Conservation (phyloP, 2,888 invertebrate genomes). For the Microctonus brassicae region DNA sequence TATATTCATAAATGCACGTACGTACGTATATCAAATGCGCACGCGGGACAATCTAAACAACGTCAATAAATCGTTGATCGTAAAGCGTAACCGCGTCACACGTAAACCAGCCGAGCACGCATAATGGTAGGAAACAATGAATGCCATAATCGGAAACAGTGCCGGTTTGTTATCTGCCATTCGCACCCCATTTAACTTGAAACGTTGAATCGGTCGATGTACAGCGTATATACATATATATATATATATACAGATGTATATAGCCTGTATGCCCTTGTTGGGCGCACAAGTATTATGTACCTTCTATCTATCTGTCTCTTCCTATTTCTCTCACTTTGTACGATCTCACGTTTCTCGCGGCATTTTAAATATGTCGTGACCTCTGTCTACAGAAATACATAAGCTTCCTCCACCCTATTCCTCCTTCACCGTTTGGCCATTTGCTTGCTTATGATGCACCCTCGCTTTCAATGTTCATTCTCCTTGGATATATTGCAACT, state of each 20-base stretch:
- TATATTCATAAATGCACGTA: neutral
- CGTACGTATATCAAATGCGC: slow-evolving; percentile 10
- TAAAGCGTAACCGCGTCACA: slow-evolving; percentile 67
- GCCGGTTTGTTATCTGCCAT: slow-evolving; percentile 70
- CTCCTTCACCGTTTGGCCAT: slow-evolving; percentile 5
- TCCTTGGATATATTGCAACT: slow-evolving; percentile 7
- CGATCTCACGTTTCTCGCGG: slow-evolving; percentile 40
- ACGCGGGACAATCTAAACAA: slow-evolving; percentile 32
- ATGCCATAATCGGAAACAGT: slow-evolving; percentile 70
- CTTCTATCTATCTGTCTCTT: slow-evolving; percentile 11
- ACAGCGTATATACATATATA: slow-evolving; percentile 36
- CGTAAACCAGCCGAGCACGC: slow-evolving; percentile 68
- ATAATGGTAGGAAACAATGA: slow-evolving; percentile 71
- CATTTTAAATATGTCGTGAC: slow-evolving; percentile 67
- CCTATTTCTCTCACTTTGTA: slow-evolving; percentile 19
- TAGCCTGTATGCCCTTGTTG: slow-evolving; percentile 20
- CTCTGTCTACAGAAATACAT: slow-evolving; percentile 42
- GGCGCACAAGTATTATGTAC: slow-evolving; percentile 22
- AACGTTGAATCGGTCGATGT: slow-evolving; percentile 67
- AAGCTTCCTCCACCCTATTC: neutral
- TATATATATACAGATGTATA: too few relatives aligned
- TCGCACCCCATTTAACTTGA: slow-evolving; percentile 70
- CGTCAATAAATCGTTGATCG: slow-evolving; percentile 54
- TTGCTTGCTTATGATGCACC: slow-evolving; percentile 29
- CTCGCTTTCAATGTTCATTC: slow-evolving; percentile 33